Evolutionary conservation across 2,113 vertebrate genomes (phyloP).

Genomic region (Urocolius indicus): DNA sequence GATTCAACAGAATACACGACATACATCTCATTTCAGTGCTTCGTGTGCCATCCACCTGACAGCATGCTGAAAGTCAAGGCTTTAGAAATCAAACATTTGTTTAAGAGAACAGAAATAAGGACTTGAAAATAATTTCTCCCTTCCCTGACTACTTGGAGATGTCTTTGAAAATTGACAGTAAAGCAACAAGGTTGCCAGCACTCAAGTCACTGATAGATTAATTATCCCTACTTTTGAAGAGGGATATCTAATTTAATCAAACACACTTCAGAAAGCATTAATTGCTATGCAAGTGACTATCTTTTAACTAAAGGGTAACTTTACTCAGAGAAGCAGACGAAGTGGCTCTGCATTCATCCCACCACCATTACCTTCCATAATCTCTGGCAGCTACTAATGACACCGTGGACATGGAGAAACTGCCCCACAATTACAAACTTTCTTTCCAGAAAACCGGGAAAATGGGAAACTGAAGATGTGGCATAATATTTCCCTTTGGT

Average conservation of each 20-base stretch:
- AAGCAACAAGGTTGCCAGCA: background rate
- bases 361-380: background rate
- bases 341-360: background rate
- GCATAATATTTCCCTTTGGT: background rate
- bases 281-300: background rate
- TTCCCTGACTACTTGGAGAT: background rate
- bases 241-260: conserved; percentile 1
- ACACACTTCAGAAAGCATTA: background rate
- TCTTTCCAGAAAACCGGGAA: background rate
- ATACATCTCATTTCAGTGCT: background rate
- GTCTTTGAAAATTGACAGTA: background rate
- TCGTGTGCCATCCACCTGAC: background rate
- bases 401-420: rapidly evolving
- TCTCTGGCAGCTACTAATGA: background rate
- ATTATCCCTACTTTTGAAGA: background rate
- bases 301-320: background rate
- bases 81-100: background rate
- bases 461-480: background rate
- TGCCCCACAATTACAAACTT: background rate
- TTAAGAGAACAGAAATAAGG: background rate
- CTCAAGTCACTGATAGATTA: background rate
- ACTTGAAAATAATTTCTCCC: background rate
- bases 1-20: background rate
- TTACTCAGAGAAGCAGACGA: background rate
- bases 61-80: background rate